These are phyloP conservation scores for Sipha maydis DNA, from an alignment of 2,888 invertebrate species.

Conservation along the genomic window DNA sequence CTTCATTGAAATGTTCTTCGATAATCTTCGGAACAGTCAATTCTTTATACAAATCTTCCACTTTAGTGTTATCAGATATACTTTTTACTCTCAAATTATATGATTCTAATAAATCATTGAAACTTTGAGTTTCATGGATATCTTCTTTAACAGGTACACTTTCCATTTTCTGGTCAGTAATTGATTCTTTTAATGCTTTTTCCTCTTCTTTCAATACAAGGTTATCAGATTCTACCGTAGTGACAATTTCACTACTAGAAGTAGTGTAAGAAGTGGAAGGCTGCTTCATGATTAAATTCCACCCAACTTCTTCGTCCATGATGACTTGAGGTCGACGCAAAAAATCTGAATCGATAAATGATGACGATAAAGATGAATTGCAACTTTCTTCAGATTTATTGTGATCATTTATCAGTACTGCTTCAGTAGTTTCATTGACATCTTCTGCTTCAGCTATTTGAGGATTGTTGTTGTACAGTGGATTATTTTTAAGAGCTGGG, in stretches of 20 bases:
- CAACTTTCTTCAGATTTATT: constrained; percentile 49
- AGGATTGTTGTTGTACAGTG: constrained; percentile 34
- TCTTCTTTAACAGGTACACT: neutral
- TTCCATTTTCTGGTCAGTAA: neutral
- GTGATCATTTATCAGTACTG: constrained; percentile 50
- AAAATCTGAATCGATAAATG: constrained; percentile 39
- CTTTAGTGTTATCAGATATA: neutral
- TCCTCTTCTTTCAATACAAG: constrained; percentile 5
- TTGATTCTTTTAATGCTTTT: neutral
- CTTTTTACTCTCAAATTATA: constrained; percentile 35
- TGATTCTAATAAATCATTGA: constrained; percentile 44
- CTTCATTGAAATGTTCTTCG: constrained; percentile 63
- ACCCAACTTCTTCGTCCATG: constrained; percentile 35
- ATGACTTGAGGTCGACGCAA: neutral
- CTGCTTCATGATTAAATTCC: constrained; percentile 41
- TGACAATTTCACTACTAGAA: neutral
- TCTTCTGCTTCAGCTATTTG: constrained; percentile 26
- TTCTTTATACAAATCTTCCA: constrained; percentile 38
- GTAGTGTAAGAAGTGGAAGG: constrained; percentile 67
- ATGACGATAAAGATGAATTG: constrained; percentile 35
- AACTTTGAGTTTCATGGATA: constrained; percentile 25
- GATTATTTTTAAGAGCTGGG: constrained; percentile 78
- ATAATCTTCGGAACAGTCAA: constrained; percentile 10
- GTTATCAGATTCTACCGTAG: neutral
- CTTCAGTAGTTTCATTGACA: neutral